These are phyloP conservation scores for Tillus elongatus DNA, from an alignment of 2,888 invertebrate species.

Conservation along the genomic window DNA sequence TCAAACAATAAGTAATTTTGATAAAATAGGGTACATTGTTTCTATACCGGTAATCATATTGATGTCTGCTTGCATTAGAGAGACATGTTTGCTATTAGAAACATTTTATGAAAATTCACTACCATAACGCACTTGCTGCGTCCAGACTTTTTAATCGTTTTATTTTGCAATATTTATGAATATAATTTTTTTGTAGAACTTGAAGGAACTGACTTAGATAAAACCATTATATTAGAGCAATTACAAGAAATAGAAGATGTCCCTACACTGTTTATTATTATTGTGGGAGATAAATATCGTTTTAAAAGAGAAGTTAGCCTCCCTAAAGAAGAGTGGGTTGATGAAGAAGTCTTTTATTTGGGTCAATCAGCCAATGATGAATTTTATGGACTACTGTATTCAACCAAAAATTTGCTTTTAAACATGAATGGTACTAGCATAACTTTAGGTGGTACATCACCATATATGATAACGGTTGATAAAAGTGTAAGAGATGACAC, in stretches of 20 bases:
- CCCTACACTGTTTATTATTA: background rate
- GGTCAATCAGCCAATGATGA: background rate
- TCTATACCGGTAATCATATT: too few relatives aligned
- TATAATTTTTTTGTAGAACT: slow-evolving; percentile 1
- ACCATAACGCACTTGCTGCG: too few relatives aligned
- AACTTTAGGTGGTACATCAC: slow-evolving; percentile 23
- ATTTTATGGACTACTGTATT: slow-evolving; percentile 32
- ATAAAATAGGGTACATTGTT: too few relatives aligned
- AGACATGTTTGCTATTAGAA: too few relatives aligned
- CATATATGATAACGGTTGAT: slow-evolving; percentile 27
- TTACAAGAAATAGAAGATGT: background rate
- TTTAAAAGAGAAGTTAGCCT: background rate
- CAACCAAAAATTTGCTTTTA: slow-evolving; percentile 31
- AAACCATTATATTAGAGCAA: background rate
- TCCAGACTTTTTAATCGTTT: too few relatives aligned
- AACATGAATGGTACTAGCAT: slow-evolving; percentile 19
- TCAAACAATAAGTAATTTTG: too few relatives aligned
- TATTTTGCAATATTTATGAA: too few relatives aligned
- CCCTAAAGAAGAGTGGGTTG: background rate
- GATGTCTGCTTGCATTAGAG: too few relatives aligned
- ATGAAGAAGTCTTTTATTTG: background rate
- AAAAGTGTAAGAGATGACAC: slow-evolving; percentile 20
- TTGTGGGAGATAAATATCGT: background rate
- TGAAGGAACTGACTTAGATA: background rate
- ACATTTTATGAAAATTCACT: too few relatives aligned